A percentile compares a stretch with the other conserved stretches of the same genome.
These are phyloP conservation scores for Felis chaus DNA, from an alignment of 2,113 vertebrate species.

Conservation along the genomic window DNA sequence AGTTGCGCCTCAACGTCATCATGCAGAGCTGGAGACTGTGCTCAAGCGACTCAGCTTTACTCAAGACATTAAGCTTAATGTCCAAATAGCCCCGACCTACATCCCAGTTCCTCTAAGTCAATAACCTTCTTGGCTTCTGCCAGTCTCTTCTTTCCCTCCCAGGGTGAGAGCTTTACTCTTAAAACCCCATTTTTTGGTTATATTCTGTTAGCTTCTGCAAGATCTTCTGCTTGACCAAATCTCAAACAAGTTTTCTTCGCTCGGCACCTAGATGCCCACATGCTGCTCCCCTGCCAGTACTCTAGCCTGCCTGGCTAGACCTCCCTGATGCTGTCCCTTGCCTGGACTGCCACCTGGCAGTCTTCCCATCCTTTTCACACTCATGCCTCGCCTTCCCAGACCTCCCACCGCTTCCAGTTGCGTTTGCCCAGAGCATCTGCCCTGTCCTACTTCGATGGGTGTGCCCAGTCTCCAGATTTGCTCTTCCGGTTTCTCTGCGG, in stretches of 20 bases:
- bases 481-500: neutral
- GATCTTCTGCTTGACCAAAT: neutral
- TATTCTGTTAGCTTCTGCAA: neutral
- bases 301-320: neutral
- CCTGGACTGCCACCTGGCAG: neutral
- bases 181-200: neutral
- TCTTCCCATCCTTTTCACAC: neutral
- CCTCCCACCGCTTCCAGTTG: neutral
- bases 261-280: rapidly evolving
- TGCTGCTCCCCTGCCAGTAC: neutral
- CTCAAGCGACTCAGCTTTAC: neutral
- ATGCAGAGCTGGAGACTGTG: neutral
- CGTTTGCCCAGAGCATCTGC: neutral
- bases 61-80: neutral
- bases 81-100: no score
- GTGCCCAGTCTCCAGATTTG: neutral
- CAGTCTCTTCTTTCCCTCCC: neutral
- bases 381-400: neutral
- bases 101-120: neutral
- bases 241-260: neutral
- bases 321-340: neutral
- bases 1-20: neutral
- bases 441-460: neutral
- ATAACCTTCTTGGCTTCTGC: neutral
- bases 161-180: neutral